Percentiles rank a stretch among this genome's conserved stretches.
These are phyloP conservation scores for Xiphophorus hellerii DNA, from an alignment of 2,113 vertebrate genomes.

Conservation along the genomic window DNA sequence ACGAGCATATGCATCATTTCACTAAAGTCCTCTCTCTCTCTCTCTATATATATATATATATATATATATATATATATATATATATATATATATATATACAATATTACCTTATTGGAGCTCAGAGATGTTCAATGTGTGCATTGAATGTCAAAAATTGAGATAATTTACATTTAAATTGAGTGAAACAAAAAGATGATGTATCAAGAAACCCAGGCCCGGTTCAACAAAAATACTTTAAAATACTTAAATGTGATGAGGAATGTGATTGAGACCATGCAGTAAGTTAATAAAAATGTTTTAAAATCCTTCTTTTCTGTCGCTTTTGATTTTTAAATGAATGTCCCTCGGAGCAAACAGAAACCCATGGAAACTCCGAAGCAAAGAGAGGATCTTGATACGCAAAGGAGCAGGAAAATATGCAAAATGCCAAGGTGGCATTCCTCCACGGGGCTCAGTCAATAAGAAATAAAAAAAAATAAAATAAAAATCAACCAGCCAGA, in stretches of 20 bases:
- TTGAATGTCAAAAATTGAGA: conserved; percentile 1
- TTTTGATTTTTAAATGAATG: neutral
- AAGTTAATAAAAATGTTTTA: neutral
- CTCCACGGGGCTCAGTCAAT: conserved; percentile 11
- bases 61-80: too few relatives aligned
- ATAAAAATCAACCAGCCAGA: conserved; percentile 10
- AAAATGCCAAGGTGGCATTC: conserved; percentile 27
- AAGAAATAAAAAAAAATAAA: conserved; percentile 2
- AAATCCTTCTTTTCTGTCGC: conserved; percentile 4
- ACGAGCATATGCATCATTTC: neutral
- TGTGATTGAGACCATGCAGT: neutral
- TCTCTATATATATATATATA: too few relatives aligned
- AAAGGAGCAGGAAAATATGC: conserved; percentile 19
- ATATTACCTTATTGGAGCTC: neutral
- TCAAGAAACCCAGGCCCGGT: neutral
- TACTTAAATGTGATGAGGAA: neutral
- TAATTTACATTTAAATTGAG: conserved; percentile 22
- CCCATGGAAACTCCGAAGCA: conserved; percentile 6
- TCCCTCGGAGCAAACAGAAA: neutral
- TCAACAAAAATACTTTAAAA: conserved; percentile 20
- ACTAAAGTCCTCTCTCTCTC: too few relatives aligned
- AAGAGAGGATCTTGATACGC: neutral
- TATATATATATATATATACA: too few relatives aligned
- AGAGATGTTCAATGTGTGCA: conserved; percentile 19
- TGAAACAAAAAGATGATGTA: neutral